Evolutionary conservation across 2,888 invertebrate genomes (phyloP), one percentile per base, ranked within the genome.

Genomic region (Aphidoletes aphidimyza): DNA sequence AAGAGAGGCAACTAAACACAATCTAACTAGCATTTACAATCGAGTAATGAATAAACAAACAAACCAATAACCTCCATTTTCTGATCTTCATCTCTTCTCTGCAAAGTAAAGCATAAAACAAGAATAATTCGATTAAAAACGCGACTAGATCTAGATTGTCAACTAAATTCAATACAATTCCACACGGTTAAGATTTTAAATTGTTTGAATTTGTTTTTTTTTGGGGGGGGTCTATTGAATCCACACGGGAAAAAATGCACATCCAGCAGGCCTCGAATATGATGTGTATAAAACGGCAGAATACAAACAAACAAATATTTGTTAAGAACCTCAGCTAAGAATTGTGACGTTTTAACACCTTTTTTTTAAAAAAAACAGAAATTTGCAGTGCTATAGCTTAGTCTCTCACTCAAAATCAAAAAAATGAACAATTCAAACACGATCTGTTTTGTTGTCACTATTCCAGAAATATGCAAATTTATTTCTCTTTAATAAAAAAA

Each of bases 401-500:
- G 2, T 30, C 30, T 69, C 5, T 9, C 5, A n/a, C n/a, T 30
- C 14, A 14, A 30, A 69, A 69, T 69, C 69, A 69, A 14, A 34
- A 26, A 69, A 22, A 14, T 30, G 11, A 69, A 30, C 30, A 69
- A 69, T 22, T 54, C 11, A 17, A 17, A 6, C n/a, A n/a, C n/a
- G n/a, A 11, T 6, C 2, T 54, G n/a, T 22, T 54, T 54, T 22
- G 26, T 30, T 69, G 69, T 69, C 14, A 30, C 30, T 30, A n/a
- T 69, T 14, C 34, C 69, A 30, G 69, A 69, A 69, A 69, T 69
- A 30, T 69, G 2, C 14, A 8, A 14, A 30, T 69, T 69, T 69
- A 69, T 69, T 69, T 69, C 17, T 30, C 69, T 14, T 69, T 8
- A 69, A 30, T 69, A 30, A 69, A 30, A 69, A 22, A 69, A 69